Base-by-base conservation (phyloP, 2,888 invertebrate species). In the Epinotia nisella region DNA sequence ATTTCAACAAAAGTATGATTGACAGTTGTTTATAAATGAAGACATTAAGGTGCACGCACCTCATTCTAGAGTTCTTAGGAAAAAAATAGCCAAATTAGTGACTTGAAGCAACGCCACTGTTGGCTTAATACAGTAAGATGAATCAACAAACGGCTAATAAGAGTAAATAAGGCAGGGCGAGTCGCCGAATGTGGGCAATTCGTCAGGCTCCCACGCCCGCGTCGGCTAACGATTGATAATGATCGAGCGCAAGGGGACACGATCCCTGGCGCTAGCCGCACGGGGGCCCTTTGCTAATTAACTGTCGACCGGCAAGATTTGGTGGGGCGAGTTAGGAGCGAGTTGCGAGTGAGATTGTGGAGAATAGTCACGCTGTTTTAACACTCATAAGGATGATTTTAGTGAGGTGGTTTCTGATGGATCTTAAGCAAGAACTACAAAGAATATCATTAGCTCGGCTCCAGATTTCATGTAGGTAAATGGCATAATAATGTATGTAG, bases 171-270 rank as follows among this genome's bases (percentile, higher is more conserved):
- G 73, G 64, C 73, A 59, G 61, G 72, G 70, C 67, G 70, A 66
- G 71, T 73, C 70, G 73, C 49, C 66, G 75, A 79, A 77, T 77
- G 71, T 76, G 75, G 72, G 71, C 74, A 76, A 82, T 81, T 80
- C 78, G 79, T 80, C 81, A 81, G 70, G 77, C 70, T 76, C 77
- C 75, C 49, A 24, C 76, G 76, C 72, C 75, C 76, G 71, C 61
- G 71, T 56, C 71, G 71, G 70, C 69, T 69, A 73, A 73, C 73
- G 78, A 83, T 81, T 82, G 80, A 83, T 82, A 82, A 82, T 81
- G 81, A 83, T 79, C 74, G 78, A 83, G 78, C 70, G 73, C 58
- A 69, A 74, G 68, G 60, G 71, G 76, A 77, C 76, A 68, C 69
- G 71, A 77, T 75, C 70, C 69, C 58, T 68, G 67, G 58, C 59